Conservation (phyloP, 2,113 vertebrate genomes). For the Gadus chalcogrammus region DNA sequence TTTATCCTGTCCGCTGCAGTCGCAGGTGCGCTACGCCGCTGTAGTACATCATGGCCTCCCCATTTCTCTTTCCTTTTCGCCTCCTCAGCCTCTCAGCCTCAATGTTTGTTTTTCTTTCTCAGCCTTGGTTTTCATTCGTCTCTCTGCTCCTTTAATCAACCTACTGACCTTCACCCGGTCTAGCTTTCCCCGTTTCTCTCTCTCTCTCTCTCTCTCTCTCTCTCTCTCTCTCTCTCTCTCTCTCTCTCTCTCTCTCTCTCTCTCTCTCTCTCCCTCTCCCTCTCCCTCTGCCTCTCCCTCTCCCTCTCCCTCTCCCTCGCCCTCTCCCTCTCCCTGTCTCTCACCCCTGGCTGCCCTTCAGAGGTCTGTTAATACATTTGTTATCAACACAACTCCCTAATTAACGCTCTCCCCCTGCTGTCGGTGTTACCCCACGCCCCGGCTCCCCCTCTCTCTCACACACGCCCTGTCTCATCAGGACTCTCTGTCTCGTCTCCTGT, state of each 20-base stretch:
- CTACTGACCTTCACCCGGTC: background rate
- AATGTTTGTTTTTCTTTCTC: background rate
- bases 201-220: slow-evolving; percentile 41
- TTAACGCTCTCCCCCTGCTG: slow-evolving; percentile 48
- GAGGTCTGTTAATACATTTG: slow-evolving; percentile 88
- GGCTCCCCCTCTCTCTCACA: slow-evolving; percentile 10
- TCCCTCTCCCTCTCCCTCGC: slow-evolving; percentile 68
- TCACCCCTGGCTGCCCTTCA: slow-evolving; percentile 78
- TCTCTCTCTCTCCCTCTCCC: no score
- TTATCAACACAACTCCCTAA: slow-evolving; percentile 68
- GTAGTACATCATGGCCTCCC: background rate
- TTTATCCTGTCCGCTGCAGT: no score
- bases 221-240: slow-evolving; percentile 56
- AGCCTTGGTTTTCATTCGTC: background rate
- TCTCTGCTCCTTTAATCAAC: background rate
- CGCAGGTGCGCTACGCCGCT: background rate
- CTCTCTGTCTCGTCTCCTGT: slow-evolving; percentile 8
- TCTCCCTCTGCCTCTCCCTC: slow-evolving; percentile 44
- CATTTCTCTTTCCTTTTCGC: background rate
- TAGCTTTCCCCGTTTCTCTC: slow-evolving; percentile 42
- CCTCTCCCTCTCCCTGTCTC: slow-evolving; percentile 72
- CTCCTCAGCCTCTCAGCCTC: background rate
- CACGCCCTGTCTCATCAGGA: background rate
- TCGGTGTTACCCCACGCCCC: slow-evolving; percentile 39
- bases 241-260: slow-evolving; percentile 8